Evolutionary conservation across 2,113 vertebrate species (phyloP).

Genomic region (Paedocypris sp.): DNA sequence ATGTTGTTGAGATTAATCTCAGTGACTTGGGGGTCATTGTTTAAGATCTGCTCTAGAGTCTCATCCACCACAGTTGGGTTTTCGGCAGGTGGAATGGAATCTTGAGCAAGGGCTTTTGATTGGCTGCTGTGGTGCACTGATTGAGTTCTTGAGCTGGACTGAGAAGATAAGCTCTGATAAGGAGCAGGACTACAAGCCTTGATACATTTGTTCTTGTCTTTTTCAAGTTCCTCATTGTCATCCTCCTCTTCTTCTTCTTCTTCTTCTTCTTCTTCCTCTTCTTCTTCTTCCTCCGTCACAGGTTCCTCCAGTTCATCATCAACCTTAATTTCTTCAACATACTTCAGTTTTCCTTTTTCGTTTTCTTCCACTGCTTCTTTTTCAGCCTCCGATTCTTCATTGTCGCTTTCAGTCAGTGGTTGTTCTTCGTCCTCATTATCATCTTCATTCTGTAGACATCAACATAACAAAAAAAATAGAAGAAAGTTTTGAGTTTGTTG

Average conservation of each 20-base stretch:
- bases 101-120: constrained; percentile 38
- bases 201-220: constrained; percentile 23
- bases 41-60: constrained; percentile 69
- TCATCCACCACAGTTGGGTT: constrained; percentile 90
- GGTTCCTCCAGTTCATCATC: constrained; percentile 42
- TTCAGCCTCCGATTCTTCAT: constrained; percentile 67
- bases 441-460: constrained; percentile 61
- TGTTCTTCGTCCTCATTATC: constrained; percentile 66
- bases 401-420: constrained; percentile 66
- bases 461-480: no score
- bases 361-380: constrained; percentile 64
- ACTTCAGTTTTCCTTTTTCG: constrained; percentile 54
- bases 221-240: constrained; percentile 26
- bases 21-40: constrained; percentile 69
- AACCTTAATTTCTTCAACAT: constrained; percentile 41
- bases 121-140: no score
- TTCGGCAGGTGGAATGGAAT: constrained; percentile 60
- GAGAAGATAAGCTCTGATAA: constrained; percentile 42
- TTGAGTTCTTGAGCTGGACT: constrained; percentile 36
- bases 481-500: no score
- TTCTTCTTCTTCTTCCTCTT: constrained; percentile 38
- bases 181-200: constrained; percentile 7
- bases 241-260: constrained; percentile 45
- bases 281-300: constrained; percentile 52
- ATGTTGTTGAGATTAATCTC: constrained; percentile 96